phyloP scores from a whole-genome alignment of 2,888 invertebrate species.

The Bruchidius siliquastri region DNA sequence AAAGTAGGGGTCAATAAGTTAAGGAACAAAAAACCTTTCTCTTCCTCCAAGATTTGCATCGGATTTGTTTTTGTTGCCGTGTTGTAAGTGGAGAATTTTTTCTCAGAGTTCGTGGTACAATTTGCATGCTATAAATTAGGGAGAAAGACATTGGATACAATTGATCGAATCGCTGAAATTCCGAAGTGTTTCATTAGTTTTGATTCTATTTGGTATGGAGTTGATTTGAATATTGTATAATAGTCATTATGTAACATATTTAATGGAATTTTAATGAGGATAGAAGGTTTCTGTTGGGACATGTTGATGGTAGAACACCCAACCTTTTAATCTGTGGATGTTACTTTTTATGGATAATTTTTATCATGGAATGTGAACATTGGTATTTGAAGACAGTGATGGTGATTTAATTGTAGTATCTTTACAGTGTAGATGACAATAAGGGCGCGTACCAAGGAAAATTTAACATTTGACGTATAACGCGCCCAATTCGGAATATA shows the following conservation, averaged over 20 bases:
- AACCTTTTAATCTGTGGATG: no score
- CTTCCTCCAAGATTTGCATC: neutral
- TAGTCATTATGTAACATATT: neutral
- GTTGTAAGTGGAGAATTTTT: neutral
- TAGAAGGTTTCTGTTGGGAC: neutral
- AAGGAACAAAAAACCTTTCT: neutral
- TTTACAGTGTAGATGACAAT: no score
- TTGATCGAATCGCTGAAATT: neutral
- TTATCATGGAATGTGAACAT: no score
- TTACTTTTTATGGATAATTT: no score
- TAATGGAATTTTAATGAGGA: neutral
- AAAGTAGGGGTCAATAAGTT: neutral
- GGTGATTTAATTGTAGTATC: no score
- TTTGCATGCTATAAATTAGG: neutral
- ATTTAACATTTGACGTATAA: no score
- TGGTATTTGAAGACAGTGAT: no score
- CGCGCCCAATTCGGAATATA: no score
- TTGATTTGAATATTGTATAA: neutral
- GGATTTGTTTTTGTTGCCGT: neutral
- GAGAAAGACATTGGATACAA: neutral
- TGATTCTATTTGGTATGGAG: neutral
- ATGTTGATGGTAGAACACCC: no score
- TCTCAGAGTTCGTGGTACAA: neutral
- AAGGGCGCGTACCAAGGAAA: no score
- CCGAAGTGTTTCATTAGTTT: neutral